Evolutionary conservation across 2,888 invertebrate species (phyloP), one percentile per base, ranked within the genome.

Genomic region (Drosophila subsilvestris): DNA sequence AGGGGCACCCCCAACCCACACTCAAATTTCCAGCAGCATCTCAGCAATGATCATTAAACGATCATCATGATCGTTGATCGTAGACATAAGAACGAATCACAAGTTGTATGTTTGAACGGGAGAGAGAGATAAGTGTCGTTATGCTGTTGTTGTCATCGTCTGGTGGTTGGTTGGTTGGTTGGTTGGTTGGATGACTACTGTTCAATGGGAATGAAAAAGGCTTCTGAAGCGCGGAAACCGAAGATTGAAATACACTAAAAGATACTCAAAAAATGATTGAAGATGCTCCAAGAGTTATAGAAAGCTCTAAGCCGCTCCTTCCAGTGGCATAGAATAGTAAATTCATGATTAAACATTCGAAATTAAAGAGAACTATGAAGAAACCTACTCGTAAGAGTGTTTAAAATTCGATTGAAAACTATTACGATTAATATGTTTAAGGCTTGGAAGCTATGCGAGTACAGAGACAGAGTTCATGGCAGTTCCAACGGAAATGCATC

Each of bases 51-150:
- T 29, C 68, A 53, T 45, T 18, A 45, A 17, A 32, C 14, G 37
- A 65, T 17, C 43, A 49, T 27, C 53, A 76, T 55, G 71, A 76
- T 72, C 22, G 75, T 72, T 67, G 68, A 79, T 75, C 67, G 78
- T 74, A 76, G 81, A 76, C 88, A 78, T 71, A 86, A 81, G 84
- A 81, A 84, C 83, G 86, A 88, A 88, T 88, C 88, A 88, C 80
- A 37, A n/a, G 37, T 32, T 32, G 32, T 14, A 32, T 32, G 12
- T 74, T 83, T 69, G 84, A 87, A 82, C 85, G 88, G 71, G 47
- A 25, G 25, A 53, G n/a, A 37, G 14, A 37, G 37, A 37, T 14
- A 37, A 37, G 37, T 37, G 37, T 37, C 37, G 37, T 37, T 37
- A 14, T 37, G 14, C 14, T n/a, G 37, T 37, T 37, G 37, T 32